These are phyloP conservation scores for Zeuzera pyrina DNA, from an alignment of 2,888 invertebrate genomes.

Conservation along the genomic window DNA sequence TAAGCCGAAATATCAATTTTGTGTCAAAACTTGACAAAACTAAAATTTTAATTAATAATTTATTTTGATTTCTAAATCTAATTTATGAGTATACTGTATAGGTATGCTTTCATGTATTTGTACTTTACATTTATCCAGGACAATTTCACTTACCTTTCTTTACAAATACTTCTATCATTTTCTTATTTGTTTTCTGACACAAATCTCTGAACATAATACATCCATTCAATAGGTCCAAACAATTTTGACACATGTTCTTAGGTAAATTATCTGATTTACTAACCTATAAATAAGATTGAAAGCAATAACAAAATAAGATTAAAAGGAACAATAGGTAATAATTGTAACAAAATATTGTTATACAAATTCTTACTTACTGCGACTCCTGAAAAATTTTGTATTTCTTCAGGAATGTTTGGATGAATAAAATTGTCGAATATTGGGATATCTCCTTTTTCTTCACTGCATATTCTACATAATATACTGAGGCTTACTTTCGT, in stretches of 20 bases:
- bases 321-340: conserved; percentile 1
- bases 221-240: conserved; percentile 51
- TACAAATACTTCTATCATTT: conserved; percentile 32
- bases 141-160: conserved; percentile 43
- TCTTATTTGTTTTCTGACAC: conserved; percentile 45
- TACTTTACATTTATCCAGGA: no score
- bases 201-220: conserved; percentile 56
- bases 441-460: conserved; percentile 42
- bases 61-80: no score
- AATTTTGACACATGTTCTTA: conserved; percentile 49
- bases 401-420: conserved; percentile 50
- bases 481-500: conserved; percentile 18
- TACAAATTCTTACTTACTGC: conserved; percentile 31
- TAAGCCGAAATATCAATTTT: no score
- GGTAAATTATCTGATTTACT: conserved; percentile 37
- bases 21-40: no score
- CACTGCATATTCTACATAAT: conserved; percentile 49
- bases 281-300: conserved; percentile 34
- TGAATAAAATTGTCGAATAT: conserved; percentile 48
- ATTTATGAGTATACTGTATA: no score
- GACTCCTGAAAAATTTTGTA: conserved; percentile 48
- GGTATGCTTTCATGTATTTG: no score
- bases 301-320: no score
- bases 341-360: not conserved
- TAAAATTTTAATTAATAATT: no score